A percentile compares a stretch with the other conserved stretches of the same genome.
These are phyloP conservation scores for Agrilus planipennis DNA, from an alignment of 1,140 invertebrate species.

Conservation along the genomic window DNA sequence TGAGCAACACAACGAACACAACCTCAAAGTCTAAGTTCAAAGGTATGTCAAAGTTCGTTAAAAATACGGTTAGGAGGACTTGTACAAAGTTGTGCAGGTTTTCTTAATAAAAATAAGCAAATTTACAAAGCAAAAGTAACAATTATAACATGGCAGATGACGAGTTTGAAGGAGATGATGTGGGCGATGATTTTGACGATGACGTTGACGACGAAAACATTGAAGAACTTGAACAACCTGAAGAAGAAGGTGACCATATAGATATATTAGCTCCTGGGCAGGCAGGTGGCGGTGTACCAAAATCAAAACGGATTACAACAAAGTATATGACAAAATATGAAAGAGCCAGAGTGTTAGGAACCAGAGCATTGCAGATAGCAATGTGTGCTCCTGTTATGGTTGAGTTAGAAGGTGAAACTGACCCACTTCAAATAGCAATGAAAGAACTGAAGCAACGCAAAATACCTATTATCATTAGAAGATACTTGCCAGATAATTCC, in stretches of 20 bases:
- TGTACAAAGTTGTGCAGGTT: too few relatives aligned
- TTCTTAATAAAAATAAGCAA: too few relatives aligned
- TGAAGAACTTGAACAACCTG: slow-evolving; percentile 53
- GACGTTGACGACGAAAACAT: slow-evolving; percentile 72
- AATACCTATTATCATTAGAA: slow-evolving; percentile 95
- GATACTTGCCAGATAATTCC: slow-evolving; percentile 95
- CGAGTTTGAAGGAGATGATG: slow-evolving; percentile 63
- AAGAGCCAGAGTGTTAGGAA: slow-evolving; percentile 90
- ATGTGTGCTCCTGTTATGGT: slow-evolving; percentile 99
- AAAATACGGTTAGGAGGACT: too few relatives aligned
- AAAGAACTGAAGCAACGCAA: slow-evolving; percentile 97
- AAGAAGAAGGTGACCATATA: slow-evolving; percentile 56
- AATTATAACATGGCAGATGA: slow-evolving; percentile 54
- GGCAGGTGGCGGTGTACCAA: slow-evolving; percentile 61
- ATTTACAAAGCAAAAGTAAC: too few relatives aligned
- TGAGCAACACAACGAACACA: too few relatives aligned
- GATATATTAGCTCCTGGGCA: slow-evolving; percentile 59
- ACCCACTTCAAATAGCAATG: slow-evolving; percentile 97
- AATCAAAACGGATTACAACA: slow-evolving; percentile 76
- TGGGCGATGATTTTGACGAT: slow-evolving; percentile 67
- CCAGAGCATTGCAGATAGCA: slow-evolving; percentile 94
- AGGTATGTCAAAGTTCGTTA: too few relatives aligned
- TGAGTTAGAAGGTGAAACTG: slow-evolving; percentile 97
- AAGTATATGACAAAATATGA: slow-evolving; percentile 97
- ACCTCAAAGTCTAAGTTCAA: too few relatives aligned